Percentiles rank a stretch among this genome's conserved stretches.
phyloP scores from a whole-genome alignment of 1,140 invertebrate species.

The Zelostemma sp. region DNA sequence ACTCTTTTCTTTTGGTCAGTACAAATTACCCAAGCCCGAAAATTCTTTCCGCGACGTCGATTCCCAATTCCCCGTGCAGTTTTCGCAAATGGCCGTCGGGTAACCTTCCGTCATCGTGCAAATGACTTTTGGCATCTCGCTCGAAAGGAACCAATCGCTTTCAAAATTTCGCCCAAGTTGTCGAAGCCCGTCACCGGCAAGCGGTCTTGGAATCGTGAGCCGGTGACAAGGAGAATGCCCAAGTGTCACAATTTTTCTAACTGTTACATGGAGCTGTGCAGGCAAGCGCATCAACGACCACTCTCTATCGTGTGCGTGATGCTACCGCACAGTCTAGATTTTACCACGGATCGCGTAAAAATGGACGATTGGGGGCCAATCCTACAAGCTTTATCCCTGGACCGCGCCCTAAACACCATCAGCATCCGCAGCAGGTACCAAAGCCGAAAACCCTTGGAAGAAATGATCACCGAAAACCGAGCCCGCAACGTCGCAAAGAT shows the following conservation, averaged over 20 bases:
- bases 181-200: constrained; percentile 11
- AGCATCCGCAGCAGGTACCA: constrained; percentile 60
- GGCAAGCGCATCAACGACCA: constrained; percentile 56
- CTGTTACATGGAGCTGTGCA: constrained; percentile 65
- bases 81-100: too few relatives aligned
- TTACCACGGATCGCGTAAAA: constrained; percentile 77
- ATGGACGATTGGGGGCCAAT: constrained; percentile 79
- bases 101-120: constrained; percentile 6
- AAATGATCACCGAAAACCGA: constrained; percentile 72
- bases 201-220: constrained; percentile 12
- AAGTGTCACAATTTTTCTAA: constrained; percentile 56
- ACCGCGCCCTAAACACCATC: constrained; percentile 70
- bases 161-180: constrained; percentile 25
- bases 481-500: constrained; percentile 64
- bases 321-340: constrained; percentile 70
- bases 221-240: constrained; percentile 37
- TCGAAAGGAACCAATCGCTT: not conserved
- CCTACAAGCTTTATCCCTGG: constrained; percentile 75
- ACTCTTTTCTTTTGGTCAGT: constrained; percentile 21
- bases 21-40: not conserved
- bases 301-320: constrained; percentile 64
- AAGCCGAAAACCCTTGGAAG: constrained; percentile 67
- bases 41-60: not conserved
- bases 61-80: too few relatives aligned
- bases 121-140: constrained; percentile 34